Base-by-base conservation (phyloP, 2,888 invertebrate genomes). In the Neuroscelio doddi region DNA sequence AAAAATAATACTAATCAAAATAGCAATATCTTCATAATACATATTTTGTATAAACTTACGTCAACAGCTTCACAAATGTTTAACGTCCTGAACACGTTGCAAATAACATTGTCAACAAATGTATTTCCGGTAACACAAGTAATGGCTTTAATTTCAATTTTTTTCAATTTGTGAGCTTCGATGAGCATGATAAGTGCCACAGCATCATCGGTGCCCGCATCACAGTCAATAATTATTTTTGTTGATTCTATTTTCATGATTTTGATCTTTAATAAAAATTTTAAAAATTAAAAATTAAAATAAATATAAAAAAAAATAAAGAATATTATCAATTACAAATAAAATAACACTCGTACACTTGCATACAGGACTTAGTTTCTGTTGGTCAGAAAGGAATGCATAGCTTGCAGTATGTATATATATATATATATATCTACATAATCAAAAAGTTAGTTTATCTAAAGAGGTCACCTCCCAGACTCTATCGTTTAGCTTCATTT, bases 51-150 rank as follows among this genome's bases (percentile, higher is more conserved):
- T 8, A 44, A 15, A 85, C 89, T 88, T 81, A 92, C 92, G 76
- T 92, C 90, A 68, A 87, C 85, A 62, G 89, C 85, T 14, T 86
- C 84, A 8, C 88, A 88, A 4, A 88, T 85, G 70, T 88, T 86
- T 8, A 94, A 81, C 49, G 92, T 89, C 69, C 90, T 87, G 38
- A 91, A 87, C 16, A 92, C 91, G 78, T 95, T 94, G 12, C 83
- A 84, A 21, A 87, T 87, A 0, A 91, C 92, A 77, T 93, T 89
- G 8, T 91, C 88, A 46, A 93, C 85, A 1, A 81, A 83, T 0
- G 92, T 91, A 77, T 94, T 95, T 0, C 95, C 95, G 71, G 89
- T 87, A 0, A 89, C 90, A 47, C 92, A 92, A 0, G 93, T 93
- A 1, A 95, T 87, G 0, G 88, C 94, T 39, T 92, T 79, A 32